Percentiles rank a stretch among this genome's conserved stretches.
phyloP scores from a whole-genome alignment of 2,113 vertebrate genomes.

The Otus sunia region DNA sequence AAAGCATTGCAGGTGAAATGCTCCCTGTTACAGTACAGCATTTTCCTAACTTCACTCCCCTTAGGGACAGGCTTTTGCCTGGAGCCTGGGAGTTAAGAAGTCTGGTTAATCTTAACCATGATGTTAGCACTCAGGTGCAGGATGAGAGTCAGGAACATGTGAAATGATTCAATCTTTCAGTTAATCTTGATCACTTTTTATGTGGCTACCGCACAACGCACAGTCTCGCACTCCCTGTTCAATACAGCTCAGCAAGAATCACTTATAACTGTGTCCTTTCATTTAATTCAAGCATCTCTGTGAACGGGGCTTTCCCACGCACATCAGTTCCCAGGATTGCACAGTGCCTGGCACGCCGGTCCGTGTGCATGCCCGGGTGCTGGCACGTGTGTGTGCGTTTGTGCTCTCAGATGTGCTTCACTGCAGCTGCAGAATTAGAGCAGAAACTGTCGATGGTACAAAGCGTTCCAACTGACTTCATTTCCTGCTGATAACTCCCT shows the following conservation, averaged over 20 bases:
- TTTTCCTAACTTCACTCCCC: neutral
- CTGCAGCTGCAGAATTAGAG: slow-evolving; percentile 68
- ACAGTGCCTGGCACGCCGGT: fast-evolving
- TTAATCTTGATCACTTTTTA: neutral
- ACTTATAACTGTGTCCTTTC: neutral
- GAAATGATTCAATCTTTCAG: neutral
- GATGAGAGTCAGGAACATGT: neutral
- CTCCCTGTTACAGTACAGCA: neutral
- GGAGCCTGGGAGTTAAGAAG: neutral
- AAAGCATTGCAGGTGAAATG: neutral
- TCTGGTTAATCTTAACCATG: neutral
- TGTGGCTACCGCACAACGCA: fast-evolving
- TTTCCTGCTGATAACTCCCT: slow-evolving; percentile 71
- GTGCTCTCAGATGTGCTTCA: neutral
- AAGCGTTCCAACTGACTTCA: slow-evolving; percentile 61
- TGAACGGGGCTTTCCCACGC: neutral
- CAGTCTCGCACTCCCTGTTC: neutral
- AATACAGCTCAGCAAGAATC: neutral
- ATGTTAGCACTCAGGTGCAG: neutral
- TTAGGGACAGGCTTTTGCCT: neutral
- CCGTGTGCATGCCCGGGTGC: fast-evolving
- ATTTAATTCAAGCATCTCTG: neutral
- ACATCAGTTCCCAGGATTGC: neutral
- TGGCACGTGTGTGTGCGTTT: neutral
- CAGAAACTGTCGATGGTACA: slow-evolving; percentile 25